A percentile compares a stretch with the other conserved stretches of the same genome.
Evolutionary conservation across 2,113 vertebrate genomes (phyloP).

Genomic region (Mus pahari): DNA sequence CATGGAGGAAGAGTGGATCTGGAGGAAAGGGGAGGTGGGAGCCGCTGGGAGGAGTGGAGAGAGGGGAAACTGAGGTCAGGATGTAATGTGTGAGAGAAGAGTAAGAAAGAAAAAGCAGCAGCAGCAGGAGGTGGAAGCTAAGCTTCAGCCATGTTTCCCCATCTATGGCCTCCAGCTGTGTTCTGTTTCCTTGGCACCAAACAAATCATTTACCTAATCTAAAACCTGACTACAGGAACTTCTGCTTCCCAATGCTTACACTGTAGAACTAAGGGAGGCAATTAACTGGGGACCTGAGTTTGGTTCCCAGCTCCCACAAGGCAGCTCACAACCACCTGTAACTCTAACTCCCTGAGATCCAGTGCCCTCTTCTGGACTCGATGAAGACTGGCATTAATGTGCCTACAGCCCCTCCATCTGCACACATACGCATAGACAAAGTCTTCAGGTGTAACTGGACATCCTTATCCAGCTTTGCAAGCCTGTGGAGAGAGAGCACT

Average conservation of each 20-base stretch:
- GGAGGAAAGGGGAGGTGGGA: neutral
- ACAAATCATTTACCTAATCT: too few species aligned
- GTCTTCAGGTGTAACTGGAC: neutral
- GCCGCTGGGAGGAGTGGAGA: neutral
- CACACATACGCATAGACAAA: neutral
- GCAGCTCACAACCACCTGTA: neutral
- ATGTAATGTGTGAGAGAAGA: neutral
- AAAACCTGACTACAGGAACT: neutral
- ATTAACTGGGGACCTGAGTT: neutral
- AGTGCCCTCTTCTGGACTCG: neutral
- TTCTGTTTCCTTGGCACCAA: neutral
- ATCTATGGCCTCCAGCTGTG: fast-evolving
- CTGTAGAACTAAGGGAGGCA: neutral
- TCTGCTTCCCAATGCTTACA: neutral
- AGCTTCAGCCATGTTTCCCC: too few species aligned
- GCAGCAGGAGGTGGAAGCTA: neutral
- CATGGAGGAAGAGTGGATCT: neutral
- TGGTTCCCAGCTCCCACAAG: neutral
- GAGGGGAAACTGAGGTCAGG: neutral
- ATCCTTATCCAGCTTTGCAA: neutral
- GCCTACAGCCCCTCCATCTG: too few species aligned
- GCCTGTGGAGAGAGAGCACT: neutral
- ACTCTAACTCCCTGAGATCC: neutral
- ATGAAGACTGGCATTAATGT: neutral
- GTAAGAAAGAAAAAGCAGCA: neutral